These are phyloP conservation scores for Trichopria drosophilae DNA, from an alignment of 2,888 invertebrate species.

Conservation along the genomic window DNA sequence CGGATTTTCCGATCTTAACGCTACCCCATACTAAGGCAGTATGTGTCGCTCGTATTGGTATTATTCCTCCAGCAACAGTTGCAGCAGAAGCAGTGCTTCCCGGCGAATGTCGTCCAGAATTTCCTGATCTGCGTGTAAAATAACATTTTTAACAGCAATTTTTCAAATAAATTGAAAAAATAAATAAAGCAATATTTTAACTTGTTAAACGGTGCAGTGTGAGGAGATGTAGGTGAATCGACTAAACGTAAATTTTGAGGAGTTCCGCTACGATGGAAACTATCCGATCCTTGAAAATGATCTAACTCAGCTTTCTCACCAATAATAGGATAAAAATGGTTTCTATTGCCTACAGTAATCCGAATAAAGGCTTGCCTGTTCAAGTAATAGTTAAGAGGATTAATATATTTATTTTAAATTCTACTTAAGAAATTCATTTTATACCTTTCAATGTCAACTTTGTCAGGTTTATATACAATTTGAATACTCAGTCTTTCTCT, in stretches of 20 bases:
- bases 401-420: slow-evolving; percentile 11
- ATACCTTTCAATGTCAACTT: slow-evolving; percentile 39
- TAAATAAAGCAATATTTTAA: not conserved
- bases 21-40: slow-evolving; percentile 66
- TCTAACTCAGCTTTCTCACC: slow-evolving; percentile 39
- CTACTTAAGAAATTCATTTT: not conserved
- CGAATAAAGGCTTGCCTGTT: slow-evolving; percentile 41
- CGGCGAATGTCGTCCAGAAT: slow-evolving; percentile 52
- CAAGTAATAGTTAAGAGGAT: slow-evolving; percentile 10
- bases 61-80: slow-evolving; percentile 45
- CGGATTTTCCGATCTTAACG: slow-evolving; percentile 62
- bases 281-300: slow-evolving; percentile 33
- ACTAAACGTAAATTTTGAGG: slow-evolving; percentile 42
- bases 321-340: slow-evolving; percentile 41
- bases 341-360: slow-evolving; percentile 39
- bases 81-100: slow-evolving; percentile 48
- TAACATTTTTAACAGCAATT: not conserved
- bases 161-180: not conserved
- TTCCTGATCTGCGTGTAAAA: slow-evolving; percentile 40
- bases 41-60: slow-evolving; percentile 64
- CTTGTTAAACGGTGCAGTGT: slow-evolving; percentile 46
- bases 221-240: slow-evolving; percentile 51
- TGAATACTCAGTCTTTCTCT: slow-evolving; percentile 40
- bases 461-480: slow-evolving; percentile 43
- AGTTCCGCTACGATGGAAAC: slow-evolving; percentile 46